Evolutionary conservation across 35 echinoderm and acorn worm species (phyloP).

Genomic region (Amphiura filiformis): DNA sequence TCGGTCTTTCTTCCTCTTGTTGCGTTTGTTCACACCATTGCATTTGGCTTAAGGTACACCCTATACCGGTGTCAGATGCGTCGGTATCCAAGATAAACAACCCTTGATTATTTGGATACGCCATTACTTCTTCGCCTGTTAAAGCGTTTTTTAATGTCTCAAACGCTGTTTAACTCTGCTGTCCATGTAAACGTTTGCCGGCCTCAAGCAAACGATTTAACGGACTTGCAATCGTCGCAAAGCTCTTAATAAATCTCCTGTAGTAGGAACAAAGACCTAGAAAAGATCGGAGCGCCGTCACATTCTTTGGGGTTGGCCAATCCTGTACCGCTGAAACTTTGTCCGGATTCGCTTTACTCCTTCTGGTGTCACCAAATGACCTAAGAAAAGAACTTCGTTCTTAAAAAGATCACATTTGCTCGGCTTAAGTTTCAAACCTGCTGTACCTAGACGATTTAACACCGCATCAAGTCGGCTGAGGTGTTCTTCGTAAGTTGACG

Average conservation of each 20-base stretch:
- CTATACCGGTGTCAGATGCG: no score
- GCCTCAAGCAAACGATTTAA: slow-evolving; percentile 3
- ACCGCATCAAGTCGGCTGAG: slow-evolving; percentile 9
- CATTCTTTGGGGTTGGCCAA: neutral
- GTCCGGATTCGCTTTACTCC: slow-evolving; percentile 8
- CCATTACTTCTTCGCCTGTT: no score
- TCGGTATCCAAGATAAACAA: no score
- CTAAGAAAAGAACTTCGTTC: slow-evolving; percentile 17
- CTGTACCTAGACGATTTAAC: neutral
- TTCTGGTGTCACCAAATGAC: slow-evolving; percentile 18
- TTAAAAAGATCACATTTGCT: slow-evolving; percentile 43
- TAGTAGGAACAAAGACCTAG: slow-evolving; percentile 41
- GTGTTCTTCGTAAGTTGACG: neutral
- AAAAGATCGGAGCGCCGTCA: slow-evolving; percentile 9
- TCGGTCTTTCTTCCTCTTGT: neutral
- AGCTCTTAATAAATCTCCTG: slow-evolving; percentile 13
- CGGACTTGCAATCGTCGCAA: slow-evolving; percentile 28
- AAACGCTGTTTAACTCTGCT: neutral
- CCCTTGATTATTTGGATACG: no score
- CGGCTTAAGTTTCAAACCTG: slow-evolving; percentile 45
- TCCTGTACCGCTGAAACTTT: neutral
- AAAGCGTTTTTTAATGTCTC: no score
- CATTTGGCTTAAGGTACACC: no score
- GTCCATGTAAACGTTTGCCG: slow-evolving; percentile 29
- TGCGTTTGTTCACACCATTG: no score